phyloP scores from a whole-genome alignment of 2,797 vertebrate genomes.

The Thamnophis elegans region DNA sequence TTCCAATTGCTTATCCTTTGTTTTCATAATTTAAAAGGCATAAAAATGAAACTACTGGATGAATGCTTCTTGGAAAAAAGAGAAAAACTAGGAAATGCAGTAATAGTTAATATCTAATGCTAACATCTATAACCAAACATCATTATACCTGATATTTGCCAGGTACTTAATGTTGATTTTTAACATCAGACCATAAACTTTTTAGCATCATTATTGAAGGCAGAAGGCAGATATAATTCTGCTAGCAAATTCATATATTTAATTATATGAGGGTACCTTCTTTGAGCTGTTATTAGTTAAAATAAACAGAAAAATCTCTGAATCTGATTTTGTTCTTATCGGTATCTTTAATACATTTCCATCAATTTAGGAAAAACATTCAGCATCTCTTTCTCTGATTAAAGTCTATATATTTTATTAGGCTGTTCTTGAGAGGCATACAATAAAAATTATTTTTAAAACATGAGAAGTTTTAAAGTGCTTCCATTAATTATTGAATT shows the following conservation, averaged over 20 bases:
- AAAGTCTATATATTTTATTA: not conserved
- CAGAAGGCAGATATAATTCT: not conserved
- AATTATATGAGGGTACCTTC: not conserved
- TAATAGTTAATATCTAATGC: not conserved
- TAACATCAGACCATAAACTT: not conserved
- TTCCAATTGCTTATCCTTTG: not conserved
- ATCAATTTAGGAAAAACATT: not conserved
- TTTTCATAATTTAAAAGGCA: not conserved
- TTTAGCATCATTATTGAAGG: not conserved
- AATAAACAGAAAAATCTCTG: not conserved
- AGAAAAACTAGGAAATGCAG: not conserved
- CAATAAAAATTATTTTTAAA: not conserved
- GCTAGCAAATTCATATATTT: not conserved
- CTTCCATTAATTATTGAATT: not conserved
- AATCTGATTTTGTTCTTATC: not conserved
- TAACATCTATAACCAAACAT: not conserved
- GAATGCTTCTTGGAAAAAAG: not conserved
- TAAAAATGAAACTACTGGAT: not conserved
- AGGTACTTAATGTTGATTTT: not conserved
- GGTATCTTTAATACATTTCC: not conserved
- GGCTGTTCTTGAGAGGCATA: not conserved
- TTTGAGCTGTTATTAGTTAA: not conserved
- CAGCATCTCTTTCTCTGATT: not conserved
- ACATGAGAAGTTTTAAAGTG: not conserved
- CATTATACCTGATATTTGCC: not conserved